Evolutionary conservation across 35 echinoderm and acorn worm species (phyloP).

Genomic region (Acanthaster planci): DNA sequence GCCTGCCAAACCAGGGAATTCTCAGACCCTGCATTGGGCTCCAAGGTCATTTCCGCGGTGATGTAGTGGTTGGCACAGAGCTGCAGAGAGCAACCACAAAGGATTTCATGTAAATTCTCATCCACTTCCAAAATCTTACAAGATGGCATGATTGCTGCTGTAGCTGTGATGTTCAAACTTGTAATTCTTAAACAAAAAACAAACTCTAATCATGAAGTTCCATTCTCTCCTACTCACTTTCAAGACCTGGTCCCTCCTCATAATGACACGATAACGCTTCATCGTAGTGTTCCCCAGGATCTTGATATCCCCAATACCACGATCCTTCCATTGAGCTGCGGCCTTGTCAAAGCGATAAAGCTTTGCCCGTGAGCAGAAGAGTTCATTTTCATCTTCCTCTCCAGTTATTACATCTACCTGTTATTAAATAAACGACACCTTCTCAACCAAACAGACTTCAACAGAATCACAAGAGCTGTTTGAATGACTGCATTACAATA

Average conservation of each 20-base stretch:
- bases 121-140: too few relatives aligned
- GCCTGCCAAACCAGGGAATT: conserved; percentile 72
- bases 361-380: conserved; percentile 78
- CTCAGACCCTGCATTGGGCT: conserved; percentile 50
- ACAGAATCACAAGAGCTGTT: too few relatives aligned
- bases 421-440: background rate
- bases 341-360: conserved; percentile 75
- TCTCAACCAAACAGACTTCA: background rate
- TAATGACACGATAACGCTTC: conserved; percentile 56
- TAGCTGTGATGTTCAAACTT: too few relatives aligned
- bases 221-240: conserved; percentile 26
- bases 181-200: too few relatives aligned
- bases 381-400: conserved; percentile 77
- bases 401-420: conserved; percentile 59
- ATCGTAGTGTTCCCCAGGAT: conserved; percentile 52
- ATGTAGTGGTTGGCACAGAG: conserved; percentile 86
- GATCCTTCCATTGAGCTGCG: conserved; percentile 75
- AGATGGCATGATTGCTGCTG: too few relatives aligned
- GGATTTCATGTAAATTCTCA: too few relatives aligned
- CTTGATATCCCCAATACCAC: conserved; percentile 86
- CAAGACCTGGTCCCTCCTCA: conserved; percentile 87
- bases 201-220: too few relatives aligned
- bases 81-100: background rate
- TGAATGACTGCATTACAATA: too few relatives aligned
- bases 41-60: conserved; percentile 47